These are phyloP conservation scores for Theropithecus gelada DNA, from an alignment of 2,113 vertebrate genomes.

Conservation along the genomic window DNA sequence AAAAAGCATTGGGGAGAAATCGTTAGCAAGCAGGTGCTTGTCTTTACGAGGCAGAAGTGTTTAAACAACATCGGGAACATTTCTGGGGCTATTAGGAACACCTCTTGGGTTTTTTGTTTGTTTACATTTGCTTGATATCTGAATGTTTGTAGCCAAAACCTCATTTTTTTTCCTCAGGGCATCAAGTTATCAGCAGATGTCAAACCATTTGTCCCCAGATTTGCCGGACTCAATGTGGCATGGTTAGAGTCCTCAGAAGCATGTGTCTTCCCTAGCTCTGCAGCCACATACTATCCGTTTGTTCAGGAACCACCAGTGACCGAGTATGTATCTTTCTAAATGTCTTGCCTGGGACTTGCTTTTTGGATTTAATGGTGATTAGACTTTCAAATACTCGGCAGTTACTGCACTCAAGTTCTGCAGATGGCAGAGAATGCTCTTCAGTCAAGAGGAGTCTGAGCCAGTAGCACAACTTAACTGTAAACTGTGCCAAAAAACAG, in stretches of 20 bases:
- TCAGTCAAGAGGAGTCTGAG: background rate
- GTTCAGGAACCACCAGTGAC: constrained; percentile 81
- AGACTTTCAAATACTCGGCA: background rate
- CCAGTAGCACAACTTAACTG: background rate
- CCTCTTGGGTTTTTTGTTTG: constrained; percentile 7
- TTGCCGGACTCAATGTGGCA: constrained; percentile 68
- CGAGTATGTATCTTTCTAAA: constrained; percentile 81
- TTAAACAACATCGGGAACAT: background rate
- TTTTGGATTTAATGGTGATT: constrained; percentile 37
- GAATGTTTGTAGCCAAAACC: constrained; percentile 66
- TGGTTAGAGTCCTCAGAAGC: constrained; percentile 83
- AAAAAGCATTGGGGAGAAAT: background rate
- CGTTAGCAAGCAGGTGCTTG: background rate
- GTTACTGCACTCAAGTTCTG: background rate
- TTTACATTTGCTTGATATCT: constrained; percentile 47
- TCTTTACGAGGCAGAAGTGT: background rate
- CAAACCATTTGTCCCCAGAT: constrained; percentile 86
- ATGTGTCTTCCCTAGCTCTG: constrained; percentile 81
- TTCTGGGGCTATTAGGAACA: background rate
- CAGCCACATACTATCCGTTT: constrained; percentile 82
- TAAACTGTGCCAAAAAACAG: background rate
- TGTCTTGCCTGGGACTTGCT: background rate
- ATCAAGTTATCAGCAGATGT: constrained; percentile 86
- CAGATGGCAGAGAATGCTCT: background rate
- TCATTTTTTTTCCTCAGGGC: constrained; percentile 76